Evolutionary conservation across 1,140 invertebrate species (phyloP).

Genomic region (Magallana ariakensis): DNA sequence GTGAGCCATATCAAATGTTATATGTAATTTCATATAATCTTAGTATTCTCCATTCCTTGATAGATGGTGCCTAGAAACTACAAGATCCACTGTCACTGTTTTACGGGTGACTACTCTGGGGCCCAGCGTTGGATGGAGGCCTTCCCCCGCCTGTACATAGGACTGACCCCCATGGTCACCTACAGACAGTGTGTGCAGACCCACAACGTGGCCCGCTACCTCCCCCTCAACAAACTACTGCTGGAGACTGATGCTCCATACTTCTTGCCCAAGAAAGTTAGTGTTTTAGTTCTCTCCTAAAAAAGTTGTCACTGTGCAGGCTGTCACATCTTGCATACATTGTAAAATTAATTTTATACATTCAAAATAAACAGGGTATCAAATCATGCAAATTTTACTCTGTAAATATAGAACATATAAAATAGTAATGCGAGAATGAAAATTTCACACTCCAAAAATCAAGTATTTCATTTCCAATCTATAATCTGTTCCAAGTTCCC

Average conservation of each 20-base stretch:
- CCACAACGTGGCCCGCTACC: conserved; percentile 75
- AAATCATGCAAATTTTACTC: no score
- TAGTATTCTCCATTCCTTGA: background rate
- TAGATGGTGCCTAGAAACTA: conserved; percentile 78
- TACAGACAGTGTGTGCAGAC: conserved; percentile 71
- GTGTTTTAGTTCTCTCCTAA: background rate
- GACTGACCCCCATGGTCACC: conserved; percentile 80
- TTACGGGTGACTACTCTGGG: conserved; percentile 76
- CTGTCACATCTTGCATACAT: no score
- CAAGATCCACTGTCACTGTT: conserved; percentile 81
- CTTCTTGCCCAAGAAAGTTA: conserved; percentile 78
- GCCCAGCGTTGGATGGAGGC: conserved; percentile 77
- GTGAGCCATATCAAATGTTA: no score
- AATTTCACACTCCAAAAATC: no score
- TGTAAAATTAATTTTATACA: no score
- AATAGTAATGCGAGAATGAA: no score
- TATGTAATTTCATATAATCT: no score
- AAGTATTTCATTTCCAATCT: no score
- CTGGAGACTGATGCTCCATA: conserved; percentile 82
- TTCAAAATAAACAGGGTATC: no score
- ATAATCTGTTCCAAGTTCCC: no score
- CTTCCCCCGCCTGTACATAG: conserved; percentile 80
- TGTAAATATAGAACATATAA: no score
- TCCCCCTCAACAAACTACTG: conserved; percentile 79
- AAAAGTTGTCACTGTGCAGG: no score